phyloP scores from a whole-genome alignment of 2,113 vertebrate genomes.

The Hucho hucho region DNA sequence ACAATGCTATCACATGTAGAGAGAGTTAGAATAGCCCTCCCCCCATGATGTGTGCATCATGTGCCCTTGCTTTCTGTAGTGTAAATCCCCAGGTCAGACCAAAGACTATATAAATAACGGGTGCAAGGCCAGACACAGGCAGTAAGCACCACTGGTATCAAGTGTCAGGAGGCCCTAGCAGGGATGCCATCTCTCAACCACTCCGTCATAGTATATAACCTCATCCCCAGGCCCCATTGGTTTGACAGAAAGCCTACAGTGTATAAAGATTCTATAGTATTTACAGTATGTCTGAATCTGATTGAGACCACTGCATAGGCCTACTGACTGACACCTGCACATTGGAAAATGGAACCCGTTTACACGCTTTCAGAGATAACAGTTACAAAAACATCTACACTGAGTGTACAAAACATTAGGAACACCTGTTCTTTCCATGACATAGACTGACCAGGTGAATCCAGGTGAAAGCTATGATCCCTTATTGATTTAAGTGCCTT shows the following conservation, averaged over 20 bases:
- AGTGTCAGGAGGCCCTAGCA: conserved; percentile 53
- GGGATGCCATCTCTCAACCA: conserved; percentile 28
- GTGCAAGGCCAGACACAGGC: conserved; percentile 38
- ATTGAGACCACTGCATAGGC: not conserved
- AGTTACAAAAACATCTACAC: too few relatives aligned
- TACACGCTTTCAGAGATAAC: not conserved
- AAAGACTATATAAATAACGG: not conserved
- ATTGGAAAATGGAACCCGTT: not conserved
- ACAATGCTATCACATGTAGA: not conserved
- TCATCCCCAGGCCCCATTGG: not conserved
- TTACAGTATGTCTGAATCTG: not conserved
- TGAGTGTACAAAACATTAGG: too few relatives aligned
- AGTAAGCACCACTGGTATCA: conserved; percentile 34
- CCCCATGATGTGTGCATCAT: conserved; percentile 54
- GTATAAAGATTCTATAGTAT: too few relatives aligned
- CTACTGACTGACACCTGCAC: too few relatives aligned
- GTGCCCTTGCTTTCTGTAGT: conserved; percentile 33
- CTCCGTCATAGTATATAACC: conserved; percentile 11
- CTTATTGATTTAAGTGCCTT: too few relatives aligned
- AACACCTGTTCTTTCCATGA: too few relatives aligned
- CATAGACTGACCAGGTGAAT: too few relatives aligned
- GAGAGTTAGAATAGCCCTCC: not conserved
- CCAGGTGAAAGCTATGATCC: too few relatives aligned
- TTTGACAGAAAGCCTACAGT: too few relatives aligned
- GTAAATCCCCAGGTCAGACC: conserved; percentile 28